A percentile compares a stretch with the other conserved stretches of the same genome.
These are phyloP conservation scores for Tipula confusa DNA, from an alignment of 2,888 invertebrate genomes.

Conservation along the genomic window DNA sequence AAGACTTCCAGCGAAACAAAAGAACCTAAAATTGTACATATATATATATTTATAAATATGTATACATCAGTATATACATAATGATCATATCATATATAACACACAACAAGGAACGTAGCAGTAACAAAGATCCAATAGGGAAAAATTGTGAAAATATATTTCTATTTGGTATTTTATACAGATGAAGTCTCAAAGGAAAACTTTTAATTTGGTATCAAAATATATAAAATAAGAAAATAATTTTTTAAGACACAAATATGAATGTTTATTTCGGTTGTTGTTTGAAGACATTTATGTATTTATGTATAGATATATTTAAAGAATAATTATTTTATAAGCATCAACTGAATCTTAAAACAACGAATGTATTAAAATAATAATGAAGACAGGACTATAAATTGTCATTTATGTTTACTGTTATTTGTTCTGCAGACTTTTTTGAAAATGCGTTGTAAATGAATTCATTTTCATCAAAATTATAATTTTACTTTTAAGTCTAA, in stretches of 20 bases:
- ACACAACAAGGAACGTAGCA: neutral
- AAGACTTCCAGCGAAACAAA: neutral
- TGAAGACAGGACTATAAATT: too few relatives aligned
- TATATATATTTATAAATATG: too few relatives aligned
- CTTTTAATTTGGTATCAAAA: constrained; percentile 17
- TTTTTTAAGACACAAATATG: neutral
- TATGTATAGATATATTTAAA: neutral
- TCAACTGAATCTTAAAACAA: too few relatives aligned
- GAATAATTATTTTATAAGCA: too few relatives aligned
- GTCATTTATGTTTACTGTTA: too few relatives aligned
- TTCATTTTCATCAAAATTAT: too few relatives aligned
- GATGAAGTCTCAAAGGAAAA: neutral
- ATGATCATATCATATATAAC: neutral
- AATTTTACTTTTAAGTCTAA: too few relatives aligned
- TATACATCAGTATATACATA: neutral
- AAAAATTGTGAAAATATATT: constrained; percentile 3
- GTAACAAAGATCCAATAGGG: neutral
- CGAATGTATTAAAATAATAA: too few relatives aligned
- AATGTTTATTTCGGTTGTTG: constrained; percentile 3
- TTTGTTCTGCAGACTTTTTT: too few relatives aligned
- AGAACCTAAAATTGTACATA: neutral
- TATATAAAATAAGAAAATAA: neutral
- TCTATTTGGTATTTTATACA: neutral
- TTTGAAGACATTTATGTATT: too few relatives aligned
- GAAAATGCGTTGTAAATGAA: too few relatives aligned